Evolutionary conservation across 2,888 invertebrate genomes (phyloP), one percentile per base, ranked within the genome.

Genomic region (Epistrophe eligans): DNA sequence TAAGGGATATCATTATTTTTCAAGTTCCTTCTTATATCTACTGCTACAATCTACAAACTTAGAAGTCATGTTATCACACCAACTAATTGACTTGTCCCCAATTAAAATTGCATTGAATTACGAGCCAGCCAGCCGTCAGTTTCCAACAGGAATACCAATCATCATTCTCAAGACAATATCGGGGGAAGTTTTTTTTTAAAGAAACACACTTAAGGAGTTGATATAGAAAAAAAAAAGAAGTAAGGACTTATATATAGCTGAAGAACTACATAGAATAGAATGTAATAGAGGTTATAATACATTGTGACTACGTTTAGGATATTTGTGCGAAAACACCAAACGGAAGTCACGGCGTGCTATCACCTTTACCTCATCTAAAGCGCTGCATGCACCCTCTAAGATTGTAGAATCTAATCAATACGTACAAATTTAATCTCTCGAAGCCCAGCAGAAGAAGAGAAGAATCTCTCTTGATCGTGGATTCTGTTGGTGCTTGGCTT

Each of bases 81-180:
- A 76, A 50, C 87, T 83, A 87, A 87, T 87, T 87, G 87, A 87
- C 87, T 87, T 87, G 82, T 87, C 76, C 52, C 87, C 87, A 87
- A 87, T 87, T 87, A 87, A 87, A 82, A 87, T 87, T 83, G 83
- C 87, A 74, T 82, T 72, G 64, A 87, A 82, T 87, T 82, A 87
- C 87, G 32, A 71, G 17, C 32, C 24, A 55, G 24, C 24, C 15
- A 2, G 28, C 15, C 74, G 79, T 79, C 82, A 87, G 79, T 87
- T 87, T 76, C 74, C 55, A 55, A 28, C 70, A 66, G n/a, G 82
- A 79, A 83, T 87, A 79, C 83, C 87, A 76, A 87, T 79, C 87
- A 79, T 79, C 79, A 72, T 79, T 71, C 71, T 32, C 60, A 67
- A 77, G 66, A 15, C 40, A 72, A 71, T 60, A 19, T 50, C 32